A percentile compares a stretch with the other conserved stretches of the same genome.
Evolutionary conservation across 1,140 invertebrate species (phyloP).

Genomic region (Pogonomyrmex barbatus): DNA sequence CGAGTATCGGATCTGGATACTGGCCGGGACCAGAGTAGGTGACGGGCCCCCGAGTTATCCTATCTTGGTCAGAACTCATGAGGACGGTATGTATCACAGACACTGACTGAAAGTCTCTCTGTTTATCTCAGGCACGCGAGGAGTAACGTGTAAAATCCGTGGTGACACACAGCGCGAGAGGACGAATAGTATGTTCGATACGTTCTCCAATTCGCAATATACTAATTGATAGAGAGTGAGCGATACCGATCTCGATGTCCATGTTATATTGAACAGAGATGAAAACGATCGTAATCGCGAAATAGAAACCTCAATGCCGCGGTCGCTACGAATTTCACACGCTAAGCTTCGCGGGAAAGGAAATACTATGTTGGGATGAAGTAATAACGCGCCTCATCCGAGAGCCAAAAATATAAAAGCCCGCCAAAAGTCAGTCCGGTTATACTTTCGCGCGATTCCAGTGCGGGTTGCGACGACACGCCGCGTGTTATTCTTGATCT

Average conservation of each 20-base stretch:
- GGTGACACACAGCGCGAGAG: constrained; percentile 48
- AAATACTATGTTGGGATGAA: constrained; percentile 65
- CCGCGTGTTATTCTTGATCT: constrained; percentile 67
- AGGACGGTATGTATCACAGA: constrained; percentile 97
- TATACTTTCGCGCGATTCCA: constrained; percentile 74
- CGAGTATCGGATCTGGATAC: constrained; percentile 97
- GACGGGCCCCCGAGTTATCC: constrained; percentile 96
- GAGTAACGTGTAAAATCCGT: constrained; percentile 68
- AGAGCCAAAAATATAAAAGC: constrained; percentile 87
- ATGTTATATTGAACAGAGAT: neutral
- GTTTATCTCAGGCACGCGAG: constrained; percentile 69
- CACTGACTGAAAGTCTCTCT: constrained; percentile 77
- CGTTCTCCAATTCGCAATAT: neutral
- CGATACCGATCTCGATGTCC: neutral
- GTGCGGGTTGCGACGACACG: constrained; percentile 78
- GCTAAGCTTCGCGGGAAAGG: constrained; percentile 63
- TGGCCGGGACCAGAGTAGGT: constrained; percentile 96
- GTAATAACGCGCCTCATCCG: constrained; percentile 68
- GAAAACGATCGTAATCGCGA: neutral
- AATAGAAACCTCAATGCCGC: constrained; percentile 24
- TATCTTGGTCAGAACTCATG: constrained; percentile 96
- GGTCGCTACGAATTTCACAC: constrained; percentile 53
- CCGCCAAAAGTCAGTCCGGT: constrained; percentile 84
- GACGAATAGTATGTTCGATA: neutral
- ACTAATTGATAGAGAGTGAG: neutral